A percentile compares a stretch with the other conserved stretches of the same genome.
These are phyloP conservation scores for Pao palembangensis DNA, from an alignment of 2,113 vertebrate genomes.

Conservation along the genomic window DNA sequence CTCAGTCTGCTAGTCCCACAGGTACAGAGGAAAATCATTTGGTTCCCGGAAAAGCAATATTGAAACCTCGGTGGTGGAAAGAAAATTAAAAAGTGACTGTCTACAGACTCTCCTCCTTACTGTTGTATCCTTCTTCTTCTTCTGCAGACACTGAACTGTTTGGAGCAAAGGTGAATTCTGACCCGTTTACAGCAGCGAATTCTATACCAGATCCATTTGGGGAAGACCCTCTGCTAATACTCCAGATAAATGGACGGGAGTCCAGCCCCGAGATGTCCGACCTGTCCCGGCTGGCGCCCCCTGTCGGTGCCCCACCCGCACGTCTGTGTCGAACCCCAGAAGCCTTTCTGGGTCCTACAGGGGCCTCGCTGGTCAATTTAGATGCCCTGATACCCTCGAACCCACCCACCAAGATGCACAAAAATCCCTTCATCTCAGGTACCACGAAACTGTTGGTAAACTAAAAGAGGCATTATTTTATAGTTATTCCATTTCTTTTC, in stretches of 20 bases:
- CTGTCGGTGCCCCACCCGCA: constrained; percentile 62
- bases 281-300: constrained; percentile 74
- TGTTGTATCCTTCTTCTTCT: not conserved
- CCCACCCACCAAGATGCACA: constrained; percentile 72
- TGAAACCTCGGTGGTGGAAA: too few relatives aligned
- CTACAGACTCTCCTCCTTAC: not conserved
- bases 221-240: constrained; percentile 66
- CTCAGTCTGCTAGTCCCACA: constrained; percentile 76
- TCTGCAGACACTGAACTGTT: constrained; percentile 75
- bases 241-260: constrained; percentile 77
- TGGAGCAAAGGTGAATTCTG: constrained; percentile 51
- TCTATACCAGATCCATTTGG: constrained; percentile 78
- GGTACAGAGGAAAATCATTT: constrained; percentile 63
- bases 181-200: constrained; percentile 38
- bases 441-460: not conserved
- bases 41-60: too few relatives aligned
- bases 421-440: constrained; percentile 93
- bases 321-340: constrained; percentile 84
- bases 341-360: constrained; percentile 87
- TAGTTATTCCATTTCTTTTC: not conserved
- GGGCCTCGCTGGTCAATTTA: constrained; percentile 91
- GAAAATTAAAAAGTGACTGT: too few relatives aligned
- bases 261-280: constrained; percentile 81
- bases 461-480: too few relatives aligned
- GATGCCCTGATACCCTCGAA: constrained; percentile 82